phyloP scores from a whole-genome alignment of 2,113 vertebrate genomes.

The Chauna torquata region DNA sequence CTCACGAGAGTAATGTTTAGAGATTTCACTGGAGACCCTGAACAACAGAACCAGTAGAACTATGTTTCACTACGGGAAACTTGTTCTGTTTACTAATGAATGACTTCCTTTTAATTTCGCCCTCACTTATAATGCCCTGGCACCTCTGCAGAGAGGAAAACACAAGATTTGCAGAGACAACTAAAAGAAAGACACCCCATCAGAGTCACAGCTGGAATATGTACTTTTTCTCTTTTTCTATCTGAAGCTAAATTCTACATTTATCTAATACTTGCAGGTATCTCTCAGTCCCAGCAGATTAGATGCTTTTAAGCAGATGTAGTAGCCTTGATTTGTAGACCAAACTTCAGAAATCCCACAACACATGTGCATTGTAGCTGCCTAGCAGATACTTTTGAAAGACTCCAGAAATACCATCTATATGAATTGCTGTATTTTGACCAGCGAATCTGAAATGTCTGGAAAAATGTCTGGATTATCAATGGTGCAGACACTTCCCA shows the following conservation, averaged over 20 bases:
- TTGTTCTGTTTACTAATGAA: rapidly evolving
- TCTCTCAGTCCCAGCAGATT: background rate
- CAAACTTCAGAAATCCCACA: background rate
- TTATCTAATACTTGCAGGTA: background rate
- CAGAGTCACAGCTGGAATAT: background rate
- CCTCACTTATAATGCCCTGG: background rate
- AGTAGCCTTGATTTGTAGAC: background rate
- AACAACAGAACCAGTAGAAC: background rate
- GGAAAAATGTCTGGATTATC: background rate
- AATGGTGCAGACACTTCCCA: background rate
- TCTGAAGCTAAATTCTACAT: background rate
- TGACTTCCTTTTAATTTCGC: rapidly evolving
- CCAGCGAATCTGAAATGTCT: background rate
- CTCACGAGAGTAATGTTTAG: background rate
- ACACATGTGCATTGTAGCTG: rapidly evolving
- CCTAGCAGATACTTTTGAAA: background rate
- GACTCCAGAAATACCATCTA: background rate
- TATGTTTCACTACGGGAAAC: background rate
- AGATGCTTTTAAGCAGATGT: background rate
- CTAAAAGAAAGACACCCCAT: rapidly evolving
- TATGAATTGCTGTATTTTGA: background rate
- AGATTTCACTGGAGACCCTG: background rate
- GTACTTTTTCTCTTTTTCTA: background rate
- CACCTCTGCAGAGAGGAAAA: background rate
- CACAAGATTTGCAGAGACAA: rapidly evolving